Conservation (phyloP, 2,113 vertebrate genomes). For the Podiceps cristatus region DNA sequence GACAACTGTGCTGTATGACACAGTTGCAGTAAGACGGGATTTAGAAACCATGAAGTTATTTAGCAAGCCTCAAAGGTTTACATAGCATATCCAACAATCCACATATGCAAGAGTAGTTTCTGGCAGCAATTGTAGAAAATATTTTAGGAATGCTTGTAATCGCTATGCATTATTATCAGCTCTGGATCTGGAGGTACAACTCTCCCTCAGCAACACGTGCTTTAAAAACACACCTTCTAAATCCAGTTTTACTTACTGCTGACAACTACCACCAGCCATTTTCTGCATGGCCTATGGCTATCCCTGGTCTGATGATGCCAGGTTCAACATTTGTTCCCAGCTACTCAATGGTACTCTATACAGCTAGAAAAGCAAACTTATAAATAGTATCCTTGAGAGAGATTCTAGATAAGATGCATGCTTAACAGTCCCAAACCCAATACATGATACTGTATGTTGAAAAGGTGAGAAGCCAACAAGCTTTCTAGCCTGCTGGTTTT, state of each 20-base stretch:
- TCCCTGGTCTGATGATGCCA: background rate
- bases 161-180: background rate
- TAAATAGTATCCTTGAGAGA: background rate
- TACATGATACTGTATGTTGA: background rate
- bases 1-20: background rate
- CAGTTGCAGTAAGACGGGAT: background rate
- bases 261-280: background rate
- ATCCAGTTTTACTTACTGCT: background rate
- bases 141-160: background rate
- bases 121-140: background rate
- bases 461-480: background rate
- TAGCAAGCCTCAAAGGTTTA: background rate
- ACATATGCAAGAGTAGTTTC: background rate
- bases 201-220: background rate
- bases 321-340: background rate
- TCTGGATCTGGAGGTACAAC: background rate
- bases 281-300: background rate
- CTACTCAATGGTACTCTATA: background rate
- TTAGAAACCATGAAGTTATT: background rate
- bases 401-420: background rate
- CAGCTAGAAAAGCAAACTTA: background rate
- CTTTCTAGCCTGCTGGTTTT: background rate
- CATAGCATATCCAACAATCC: background rate
- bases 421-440: background rate
- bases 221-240: background rate